Base-by-base conservation (phyloP, 2,797 vertebrate species). In the Cyprinella venusta region DNA sequence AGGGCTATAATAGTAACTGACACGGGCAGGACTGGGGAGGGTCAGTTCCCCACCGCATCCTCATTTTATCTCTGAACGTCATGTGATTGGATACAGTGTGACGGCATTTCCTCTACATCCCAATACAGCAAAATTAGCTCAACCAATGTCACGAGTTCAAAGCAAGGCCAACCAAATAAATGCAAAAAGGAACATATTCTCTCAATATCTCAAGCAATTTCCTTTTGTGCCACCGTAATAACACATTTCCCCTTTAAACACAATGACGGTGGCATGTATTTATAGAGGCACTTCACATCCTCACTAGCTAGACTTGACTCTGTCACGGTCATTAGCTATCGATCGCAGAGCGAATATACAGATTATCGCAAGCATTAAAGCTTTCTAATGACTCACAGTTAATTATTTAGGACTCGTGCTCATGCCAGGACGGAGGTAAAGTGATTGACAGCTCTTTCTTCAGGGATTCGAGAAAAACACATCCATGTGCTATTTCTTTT, bases 321-420 rank as follows among this genome's bases (percentile, higher is more conserved):
- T 26, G 67, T 80, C 33, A 56, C 4, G 59, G 54, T n/a, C 67
- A 45, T 84, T 26, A 38, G 59, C 72, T 85, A 85, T 85, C 30
- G 85, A 86, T 83, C 79, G 21, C 52, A 5, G 4, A 64, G 30
- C 21, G 74, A 18, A 68, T 81, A 45, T 45, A 56, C 56, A 70
- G 83, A 75, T 76, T 56, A 81, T 82, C 80, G 15, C 59, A 18
- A 12, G 72, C 68, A 81, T 85, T 86, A 56, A 64, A 36, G 61
- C n/a, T 8, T 74, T 84, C 42, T 79, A 63, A 74, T 84, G 67
- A 76, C 67, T 69, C 71, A 36, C 64, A 74, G 79, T 85, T 81
- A 75, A 88, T 86, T 87, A 85, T 89, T 85, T 84, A 85, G 38
- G 61, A 36, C 26, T 81, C 30, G 50, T 79, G 52, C 61, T 54